Base-by-base conservation (phyloP, 2,113 vertebrate species). In the Rynchops niger region DNA sequence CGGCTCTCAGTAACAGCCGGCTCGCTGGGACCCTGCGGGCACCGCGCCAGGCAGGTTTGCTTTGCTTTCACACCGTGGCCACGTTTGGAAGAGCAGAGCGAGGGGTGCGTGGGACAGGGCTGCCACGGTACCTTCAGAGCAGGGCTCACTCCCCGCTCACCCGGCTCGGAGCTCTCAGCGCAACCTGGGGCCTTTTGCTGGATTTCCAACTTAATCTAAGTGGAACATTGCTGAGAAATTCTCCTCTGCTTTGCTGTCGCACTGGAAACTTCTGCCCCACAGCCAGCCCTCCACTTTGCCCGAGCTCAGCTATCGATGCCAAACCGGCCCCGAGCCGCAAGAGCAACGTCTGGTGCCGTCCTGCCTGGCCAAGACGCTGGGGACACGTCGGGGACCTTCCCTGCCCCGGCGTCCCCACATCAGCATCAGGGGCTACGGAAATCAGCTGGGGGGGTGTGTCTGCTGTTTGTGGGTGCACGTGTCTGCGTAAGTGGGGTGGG, bases 391-490 rank as follows among this genome's bases (percentile, higher is more conserved):
- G 71, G 27, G 43, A 29, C 34, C 16, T 7, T 11, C 45, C 21
- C 45, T 26, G 32, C n/a, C 36, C 49, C 5, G 3, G 20, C 2
- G 3, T 25, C 21, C 53, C 34, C n/a, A 9, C n/a, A 10, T 3
- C 73, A 38, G 66, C 43, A 19, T 2, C 29, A 10, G 53, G n/a
- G 43, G 63, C 20, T 25, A 49, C 16, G 15, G 13, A 71, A 22
- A 2, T 11, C 63, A n/a, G 26, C 47, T 45, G 45, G 45, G 45
- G 8, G 15, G 3, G 56, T 5, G 18, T 5, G 4, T 14, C 19
- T 2, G 23, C 15, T 19, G 23, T 9, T 5, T 9, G 26, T 32
- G 65, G 3, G 16, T 6, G 16, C 19, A 3, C 3, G 3, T 3
- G 26, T 0, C 6, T 3, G 26, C 11, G 15, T 15, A 22, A 9